A percentile compares a stretch with the other conserved stretches of the same genome.
Conservation (phyloP, 2,113 vertebrate genomes). For the Centropus bengalensis region DNA sequence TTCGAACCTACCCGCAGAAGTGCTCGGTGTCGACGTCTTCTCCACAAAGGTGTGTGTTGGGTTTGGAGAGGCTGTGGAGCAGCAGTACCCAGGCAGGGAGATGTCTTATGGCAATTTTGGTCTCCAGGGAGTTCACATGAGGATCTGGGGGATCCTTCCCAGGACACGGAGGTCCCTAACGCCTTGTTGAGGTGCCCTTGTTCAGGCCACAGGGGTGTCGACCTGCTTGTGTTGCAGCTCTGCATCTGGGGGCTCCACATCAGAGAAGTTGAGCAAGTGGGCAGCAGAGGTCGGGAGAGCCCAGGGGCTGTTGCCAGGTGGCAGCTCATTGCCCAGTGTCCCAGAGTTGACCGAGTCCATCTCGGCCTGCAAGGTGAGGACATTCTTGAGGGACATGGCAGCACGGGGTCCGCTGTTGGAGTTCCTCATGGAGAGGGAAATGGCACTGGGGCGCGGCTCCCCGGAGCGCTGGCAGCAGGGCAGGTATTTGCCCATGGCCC, state of each 20-base stretch:
- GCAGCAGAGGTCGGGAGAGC: conserved; percentile 22
- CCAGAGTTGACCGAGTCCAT: conserved; percentile 75
- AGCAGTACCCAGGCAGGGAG: not conserved
- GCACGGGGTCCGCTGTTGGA: conserved; percentile 83
- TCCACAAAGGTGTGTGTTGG: accelerated
- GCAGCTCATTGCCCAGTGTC: conserved; percentile 37
- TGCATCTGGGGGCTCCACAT: conserved; percentile 43
- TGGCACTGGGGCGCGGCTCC: conserved; percentile 75
- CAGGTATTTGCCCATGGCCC: conserved; percentile 88
- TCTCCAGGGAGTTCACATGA: accelerated
- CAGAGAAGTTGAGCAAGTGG: conserved; percentile 75
- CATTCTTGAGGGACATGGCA: conserved; percentile 69
- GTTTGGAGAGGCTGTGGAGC: accelerated
- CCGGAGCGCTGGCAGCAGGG: conserved; percentile 80
- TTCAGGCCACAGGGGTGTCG: conserved; percentile 76
- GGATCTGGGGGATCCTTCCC: not conserved
- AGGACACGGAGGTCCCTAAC: accelerated
- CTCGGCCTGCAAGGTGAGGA: conserved; percentile 74
- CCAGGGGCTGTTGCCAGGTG: accelerated
- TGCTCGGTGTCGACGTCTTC: accelerated
- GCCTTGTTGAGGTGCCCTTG: accelerated
- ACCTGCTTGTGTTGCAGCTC: conserved; percentile 77
- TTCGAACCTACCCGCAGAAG: not conserved
- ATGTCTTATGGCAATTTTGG: accelerated
- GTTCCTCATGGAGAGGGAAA: conserved; percentile 90